Base-by-base conservation (phyloP, 2,113 vertebrate genomes). In the Columba livia region DNA sequence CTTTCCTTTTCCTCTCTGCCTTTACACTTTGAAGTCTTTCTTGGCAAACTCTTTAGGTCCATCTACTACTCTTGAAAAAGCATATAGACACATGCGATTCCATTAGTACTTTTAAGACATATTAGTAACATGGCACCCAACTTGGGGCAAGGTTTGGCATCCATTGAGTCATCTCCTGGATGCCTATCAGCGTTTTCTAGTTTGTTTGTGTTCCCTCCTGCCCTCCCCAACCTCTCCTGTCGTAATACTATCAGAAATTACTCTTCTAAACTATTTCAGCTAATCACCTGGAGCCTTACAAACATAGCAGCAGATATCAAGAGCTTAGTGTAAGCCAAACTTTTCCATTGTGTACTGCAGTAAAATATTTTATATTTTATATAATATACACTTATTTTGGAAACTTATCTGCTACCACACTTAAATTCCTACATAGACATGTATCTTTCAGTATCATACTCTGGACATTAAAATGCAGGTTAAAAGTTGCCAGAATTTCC, bases 1-100 rank as follows among this genome's bases (percentile, higher is more conserved):
- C 40, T 88, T 84, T 92, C 67, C 72, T 90, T 96, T 96, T 93
- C 81, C 77, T 90, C 74, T 29, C 36, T 44, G 94, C 94, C 70
- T 95, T 90, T 95, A 96, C 88, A 96, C 82, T 95, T 90, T 61
- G 71, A 95, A 97, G 92, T 95, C 88, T 89, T 93, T 32, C 82
- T 97, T 97, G 95, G 87, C 74, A 96, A 94, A 77, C 83, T 92
- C 92, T 91, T 88, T 77, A 88, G 80, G 69, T 87, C 69, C 51
- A 72, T 79, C 75, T 93, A 88, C 91, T 57, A 64, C 53, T 96
- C 54, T 89, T 95, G 67, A 97, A 95, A 94, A 83, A 94, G 61
- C 70, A 94, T 50, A 88, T 48, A 92, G 80, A 93, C 88, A 73
- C 77, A 88, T 88, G 42, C 57, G 82, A 90, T 95, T 90, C 95